Base-by-base conservation (phyloP, 1,140 invertebrate genomes). In the Scaptomyza hsui region DNA sequence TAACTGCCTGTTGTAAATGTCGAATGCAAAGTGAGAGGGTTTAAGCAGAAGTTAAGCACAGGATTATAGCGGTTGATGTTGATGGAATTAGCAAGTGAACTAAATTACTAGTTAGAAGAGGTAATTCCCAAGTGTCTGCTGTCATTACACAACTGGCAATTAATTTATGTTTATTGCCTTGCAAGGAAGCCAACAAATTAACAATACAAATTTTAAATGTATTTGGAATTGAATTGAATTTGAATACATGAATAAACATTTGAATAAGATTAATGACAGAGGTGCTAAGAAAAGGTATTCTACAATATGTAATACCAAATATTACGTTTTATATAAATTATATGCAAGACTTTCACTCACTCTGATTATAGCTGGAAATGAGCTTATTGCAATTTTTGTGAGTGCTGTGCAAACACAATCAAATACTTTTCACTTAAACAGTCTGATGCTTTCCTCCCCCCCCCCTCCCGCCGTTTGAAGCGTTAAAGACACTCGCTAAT, bases 331-430 rank as follows among this genome's bases (percentile, higher is more conserved):
- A n/a, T n/a, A n/a, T n/a, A n/a, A n/a, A n/a, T n/a, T n/a, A n/a
- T n/a, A 15, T 15, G n/a, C 4, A n/a, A 29, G 19, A 9, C 13
- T 32, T 24, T 13, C 37, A 52, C 60, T 29, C 29, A 21, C 35
- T 55, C 13, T 18, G 29, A 29, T 21, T 51, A 47, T 63, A 35
- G 16, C 47, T 37, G 29, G 10, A 44, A 65, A 42, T 5, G 35
- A 52, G 26, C 55, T 72, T 41, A 44, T 56, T 72, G 57, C 65
- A 74, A 55, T 44, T 65, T 65, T 67, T 53, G 65, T 60, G 72
- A 82, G 77, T 70, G 78, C 71, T 63, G 41, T 62, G 76, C 74
- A 82, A 81, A 81, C 68, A 74, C 57, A 78, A 82, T 75, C 77
- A 80, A 78, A 71, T 71, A 41, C n/a, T 78, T 65, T 82, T 59